Percentiles rank a stretch among this genome's conserved stretches.
These are phyloP conservation scores for Batillaria attramentaria DNA, from an alignment of 1,140 invertebrate species.

Conservation along the genomic window DNA sequence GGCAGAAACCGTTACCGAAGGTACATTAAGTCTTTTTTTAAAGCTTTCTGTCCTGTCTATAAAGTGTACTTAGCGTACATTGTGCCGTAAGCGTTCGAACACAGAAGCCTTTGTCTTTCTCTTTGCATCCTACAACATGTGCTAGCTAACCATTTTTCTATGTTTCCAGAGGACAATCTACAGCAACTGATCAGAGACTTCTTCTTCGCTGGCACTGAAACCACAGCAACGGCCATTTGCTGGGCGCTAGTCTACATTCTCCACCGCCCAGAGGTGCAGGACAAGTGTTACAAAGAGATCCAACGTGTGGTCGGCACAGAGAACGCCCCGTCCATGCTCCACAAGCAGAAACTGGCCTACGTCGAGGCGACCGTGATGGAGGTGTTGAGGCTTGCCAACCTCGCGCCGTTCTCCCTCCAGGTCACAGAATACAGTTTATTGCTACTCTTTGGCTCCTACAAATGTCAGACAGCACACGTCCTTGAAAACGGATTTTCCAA, in stretches of 20 bases:
- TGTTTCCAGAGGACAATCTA: conserved; percentile 37
- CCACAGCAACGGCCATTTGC: conserved; percentile 84
- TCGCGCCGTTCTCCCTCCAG: conserved; percentile 59
- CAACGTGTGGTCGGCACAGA: conserved; percentile 72
- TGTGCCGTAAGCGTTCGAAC: neutral
- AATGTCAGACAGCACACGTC: too few species aligned
- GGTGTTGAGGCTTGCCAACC: conserved; percentile 27
- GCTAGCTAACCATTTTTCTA: neutral
- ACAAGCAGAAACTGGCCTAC: conserved; percentile 30
- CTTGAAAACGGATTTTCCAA: too few species aligned
- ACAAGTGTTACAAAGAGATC: conserved; percentile 87
- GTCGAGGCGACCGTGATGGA: conserved; percentile 45
- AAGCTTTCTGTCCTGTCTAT: neutral
- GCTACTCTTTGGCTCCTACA: too few species aligned
- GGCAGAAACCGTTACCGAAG: neutral
- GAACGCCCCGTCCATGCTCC: conserved; percentile 1
- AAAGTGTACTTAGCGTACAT: neutral
- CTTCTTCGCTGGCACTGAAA: conserved; percentile 92
- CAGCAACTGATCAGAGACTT: conserved; percentile 76
- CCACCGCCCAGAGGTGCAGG: conserved; percentile 81
- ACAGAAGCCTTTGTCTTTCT: neutral
- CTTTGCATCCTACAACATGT: neutral
- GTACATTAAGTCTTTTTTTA: neutral
- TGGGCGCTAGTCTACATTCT: conserved; percentile 91
- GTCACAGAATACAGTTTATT: too few species aligned